A percentile compares a stretch with the other conserved stretches of the same genome.
These are phyloP conservation scores for Malurus alboscapulatus DNA, from an alignment of 2,113 vertebrate species.

Conservation along the genomic window DNA sequence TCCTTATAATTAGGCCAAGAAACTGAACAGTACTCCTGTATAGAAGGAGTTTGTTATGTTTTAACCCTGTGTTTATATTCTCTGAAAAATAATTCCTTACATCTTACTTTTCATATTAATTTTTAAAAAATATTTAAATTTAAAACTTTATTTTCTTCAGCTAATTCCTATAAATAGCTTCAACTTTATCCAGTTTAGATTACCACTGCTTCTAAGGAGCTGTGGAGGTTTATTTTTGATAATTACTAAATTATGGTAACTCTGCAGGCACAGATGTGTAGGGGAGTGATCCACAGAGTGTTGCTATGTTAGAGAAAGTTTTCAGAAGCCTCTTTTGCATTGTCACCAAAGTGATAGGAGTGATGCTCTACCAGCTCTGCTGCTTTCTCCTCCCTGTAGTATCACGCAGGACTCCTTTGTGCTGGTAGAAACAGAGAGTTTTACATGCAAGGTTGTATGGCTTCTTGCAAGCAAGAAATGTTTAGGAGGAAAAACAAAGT, in stretches of 20 bases:
- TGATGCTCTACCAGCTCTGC: background rate
- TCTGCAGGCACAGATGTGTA: background rate
- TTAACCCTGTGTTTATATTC: background rate
- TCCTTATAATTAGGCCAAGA: background rate
- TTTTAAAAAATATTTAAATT: background rate
- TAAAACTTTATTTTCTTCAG: background rate
- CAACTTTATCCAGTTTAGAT: background rate
- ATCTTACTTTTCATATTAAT: background rate
- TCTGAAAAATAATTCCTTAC: background rate
- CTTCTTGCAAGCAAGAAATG: background rate
- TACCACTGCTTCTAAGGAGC: background rate
- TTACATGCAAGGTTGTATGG: background rate
- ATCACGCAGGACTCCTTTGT: background rate
- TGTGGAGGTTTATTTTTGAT: background rate
- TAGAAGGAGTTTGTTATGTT: background rate
- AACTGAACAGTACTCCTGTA: background rate
- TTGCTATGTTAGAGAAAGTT: background rate
- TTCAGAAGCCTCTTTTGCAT: background rate
- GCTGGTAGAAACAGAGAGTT: background rate
- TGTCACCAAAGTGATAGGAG: background rate
- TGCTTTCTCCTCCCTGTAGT: background rate
- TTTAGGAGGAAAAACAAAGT: background rate
- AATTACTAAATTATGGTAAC: background rate
- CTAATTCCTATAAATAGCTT: background rate
- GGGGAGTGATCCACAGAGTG: background rate